Conservation (phyloP, 2,797 vertebrate genomes). For the Helicolenus hilgendorfi region DNA sequence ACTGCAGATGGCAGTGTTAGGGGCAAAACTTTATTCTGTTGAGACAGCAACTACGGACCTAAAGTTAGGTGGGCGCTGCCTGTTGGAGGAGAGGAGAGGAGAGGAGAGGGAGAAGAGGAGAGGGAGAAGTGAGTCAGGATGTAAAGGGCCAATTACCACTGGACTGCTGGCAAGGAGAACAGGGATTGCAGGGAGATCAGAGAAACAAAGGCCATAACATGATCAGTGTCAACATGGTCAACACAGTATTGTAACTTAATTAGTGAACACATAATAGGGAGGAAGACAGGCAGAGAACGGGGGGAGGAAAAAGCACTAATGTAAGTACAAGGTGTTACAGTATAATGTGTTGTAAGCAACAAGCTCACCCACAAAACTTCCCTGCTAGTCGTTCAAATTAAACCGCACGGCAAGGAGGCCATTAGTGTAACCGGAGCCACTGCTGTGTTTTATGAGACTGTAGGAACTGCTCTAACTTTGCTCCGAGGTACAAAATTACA, state of each 20-base stretch:
- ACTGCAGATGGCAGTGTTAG: slow-evolving; percentile 21
- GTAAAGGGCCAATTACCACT: slow-evolving; percentile 55
- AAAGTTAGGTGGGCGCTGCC: background rate
- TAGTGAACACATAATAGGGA: slow-evolving; percentile 5
- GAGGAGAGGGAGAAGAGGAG: background rate
- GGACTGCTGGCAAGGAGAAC: slow-evolving; percentile 26
- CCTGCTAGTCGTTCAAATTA: slow-evolving; percentile 22
- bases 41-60: background rate
- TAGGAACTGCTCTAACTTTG: background rate
- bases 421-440: background rate
- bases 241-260: slow-evolving; percentile 21
- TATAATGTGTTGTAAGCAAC: slow-evolving; percentile 4
- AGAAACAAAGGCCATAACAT: slow-evolving; percentile 21
- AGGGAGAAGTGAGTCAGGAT: slow-evolving; percentile 19
- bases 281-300: background rate
- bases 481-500: background rate
- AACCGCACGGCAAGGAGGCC: slow-evolving; percentile 16
- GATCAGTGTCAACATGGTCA: slow-evolving; percentile 26
- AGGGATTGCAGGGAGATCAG: slow-evolving; percentile 15
- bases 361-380: background rate
- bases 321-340: slow-evolving; percentile 16
- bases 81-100: background rate
- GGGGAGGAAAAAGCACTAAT: background rate
- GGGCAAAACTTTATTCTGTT: background rate
- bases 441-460: slow-evolving; percentile 4